These are phyloP conservation scores for Noctuana brunneofusca DNA, from an alignment of 2,888 invertebrate species.

Conservation along the genomic window DNA sequence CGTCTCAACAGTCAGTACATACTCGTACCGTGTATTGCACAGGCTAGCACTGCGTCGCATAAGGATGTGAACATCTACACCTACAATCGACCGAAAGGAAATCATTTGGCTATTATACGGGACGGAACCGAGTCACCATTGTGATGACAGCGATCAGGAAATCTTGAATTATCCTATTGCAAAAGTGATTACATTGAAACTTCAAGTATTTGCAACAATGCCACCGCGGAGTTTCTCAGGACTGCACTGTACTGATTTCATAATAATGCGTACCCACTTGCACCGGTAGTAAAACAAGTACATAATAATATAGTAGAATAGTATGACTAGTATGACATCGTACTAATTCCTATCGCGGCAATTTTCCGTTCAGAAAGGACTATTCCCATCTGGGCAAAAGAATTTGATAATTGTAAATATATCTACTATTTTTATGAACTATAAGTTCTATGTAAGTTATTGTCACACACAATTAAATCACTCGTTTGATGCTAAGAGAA, in stretches of 20 bases:
- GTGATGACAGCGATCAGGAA: constrained; percentile 51
- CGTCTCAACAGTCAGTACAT: constrained; percentile 6
- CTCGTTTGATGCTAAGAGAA: too few relatives aligned
- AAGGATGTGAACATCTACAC: constrained; percentile 34
- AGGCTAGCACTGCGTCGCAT: constrained; percentile 27
- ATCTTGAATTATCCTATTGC: constrained; percentile 57
- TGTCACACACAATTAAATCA: too few relatives aligned
- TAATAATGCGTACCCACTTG: not conserved
- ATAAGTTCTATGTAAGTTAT: too few relatives aligned
- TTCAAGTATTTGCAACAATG: constrained; percentile 20
- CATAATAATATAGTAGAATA: not conserved
- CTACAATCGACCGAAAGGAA: constrained; percentile 36
- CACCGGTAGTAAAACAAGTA: not conserved
- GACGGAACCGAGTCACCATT: constrained; percentile 53
- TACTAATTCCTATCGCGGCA: too few relatives aligned
- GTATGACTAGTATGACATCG: too few relatives aligned
- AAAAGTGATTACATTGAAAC: constrained; percentile 48
- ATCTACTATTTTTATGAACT: too few relatives aligned
- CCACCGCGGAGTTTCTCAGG: constrained; percentile 15
- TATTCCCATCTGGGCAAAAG: too few relatives aligned
- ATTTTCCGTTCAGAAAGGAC: too few relatives aligned
- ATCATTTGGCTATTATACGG: constrained; percentile 51
- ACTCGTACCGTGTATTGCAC: constrained; percentile 26
- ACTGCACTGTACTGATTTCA: not conserved
- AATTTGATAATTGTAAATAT: too few relatives aligned